Evolutionary conservation across 2,888 invertebrate genomes (phyloP).

Genomic region (Parthenolecanium corni): DNA sequence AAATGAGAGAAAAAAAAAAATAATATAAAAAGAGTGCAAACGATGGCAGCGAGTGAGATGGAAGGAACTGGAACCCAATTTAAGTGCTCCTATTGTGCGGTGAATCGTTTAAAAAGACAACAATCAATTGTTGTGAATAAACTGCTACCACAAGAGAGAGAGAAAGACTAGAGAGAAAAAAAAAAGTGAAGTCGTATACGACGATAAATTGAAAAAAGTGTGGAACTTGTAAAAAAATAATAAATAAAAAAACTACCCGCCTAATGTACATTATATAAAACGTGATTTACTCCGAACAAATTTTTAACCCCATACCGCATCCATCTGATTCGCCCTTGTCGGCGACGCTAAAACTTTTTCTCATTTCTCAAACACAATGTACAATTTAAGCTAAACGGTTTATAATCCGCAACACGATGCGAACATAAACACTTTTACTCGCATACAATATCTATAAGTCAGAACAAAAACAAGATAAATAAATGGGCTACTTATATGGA

Average conservation of each 20-base stretch:
- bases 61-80: slow-evolving; percentile 21
- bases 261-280: slow-evolving; percentile 16
- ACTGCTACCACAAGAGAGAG: not conserved
- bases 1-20: slow-evolving; percentile 5
- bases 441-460: too few relatives aligned
- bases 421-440: too few relatives aligned
- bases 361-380: too few relatives aligned
- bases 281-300: slow-evolving; percentile 7
- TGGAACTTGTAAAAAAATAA: slow-evolving; percentile 1
- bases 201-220: not conserved
- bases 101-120: slow-evolving; percentile 27
- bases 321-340: too few relatives aligned
- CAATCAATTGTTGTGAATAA: slow-evolving; percentile 23
- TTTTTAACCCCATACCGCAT: not conserved
- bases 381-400: too few relatives aligned
- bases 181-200: not conserved
- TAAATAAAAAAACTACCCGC: slow-evolving; percentile 9
- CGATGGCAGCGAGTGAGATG: too few relatives aligned
- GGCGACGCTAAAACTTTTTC: too few relatives aligned
- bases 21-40: too few relatives aligned
- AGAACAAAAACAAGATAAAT: too few relatives aligned
- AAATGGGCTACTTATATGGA: too few relatives aligned
- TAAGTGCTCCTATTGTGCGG: slow-evolving; percentile 27
- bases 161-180: not conserved
- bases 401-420: too few relatives aligned